Evolutionary conservation across 2,113 vertebrate species (phyloP), one percentile per base, ranked within the genome.

Genomic region (Oophaga pumilio): DNA sequence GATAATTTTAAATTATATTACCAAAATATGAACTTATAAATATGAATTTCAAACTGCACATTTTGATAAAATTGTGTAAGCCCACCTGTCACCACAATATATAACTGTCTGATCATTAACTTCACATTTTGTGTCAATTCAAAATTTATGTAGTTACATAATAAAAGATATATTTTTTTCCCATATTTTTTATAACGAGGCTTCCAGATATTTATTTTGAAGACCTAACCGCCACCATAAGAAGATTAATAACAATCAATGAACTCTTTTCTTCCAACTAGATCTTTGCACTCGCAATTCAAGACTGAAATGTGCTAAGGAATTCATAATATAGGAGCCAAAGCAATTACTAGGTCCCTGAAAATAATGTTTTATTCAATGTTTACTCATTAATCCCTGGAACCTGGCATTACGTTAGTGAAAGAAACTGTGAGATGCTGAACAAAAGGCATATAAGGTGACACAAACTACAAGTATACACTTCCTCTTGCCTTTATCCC

Each of bases 401-500:
- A 87, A 76, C 69, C n/a, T 43, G 50, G 79, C 33, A 60, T 88
- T 76, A 66, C 71, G 52, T 68, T 50, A 77, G 49, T 77, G 49
- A 77, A 84, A 77, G 87, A 84, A 88, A 84, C 81, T 84, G 86
- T 88, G 87, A 33, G 71, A 52, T 77, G 80, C 43, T 57, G 60
- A 84, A 88, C 80, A 84, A 88, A 88, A 88, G 87, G 74, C 49
- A 52, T 88, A 71, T 88, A 88, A 77, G 87, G 87, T 88, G 91
- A 84, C 87, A 89, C 83, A 82, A 81, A 0, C 83, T 1, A 78
- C 87, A 82, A 87, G 85, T 3, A 76, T 50, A 56, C 59, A 87
- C 88, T 85, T 91, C 71, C 33, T 79, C 82, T 90, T 81, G 89
- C 88, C 87, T 88, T 87, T 90, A 89, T 86, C 89, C 85, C 78